Base-by-base conservation (phyloP, 2,888 invertebrate species). In the Caenorhabditis sp. region DNA sequence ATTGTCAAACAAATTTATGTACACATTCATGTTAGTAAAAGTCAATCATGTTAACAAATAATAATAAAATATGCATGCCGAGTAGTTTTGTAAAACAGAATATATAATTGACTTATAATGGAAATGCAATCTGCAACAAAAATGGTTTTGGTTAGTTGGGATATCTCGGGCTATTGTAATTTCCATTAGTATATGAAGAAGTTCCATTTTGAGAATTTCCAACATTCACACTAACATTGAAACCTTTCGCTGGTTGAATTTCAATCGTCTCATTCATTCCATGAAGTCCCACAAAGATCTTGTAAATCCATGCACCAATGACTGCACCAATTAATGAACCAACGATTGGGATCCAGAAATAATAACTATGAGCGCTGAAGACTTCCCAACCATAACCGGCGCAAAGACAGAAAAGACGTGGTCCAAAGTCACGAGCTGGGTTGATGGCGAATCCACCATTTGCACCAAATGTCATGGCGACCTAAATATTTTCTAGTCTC, bases 391-490 rank as follows among this genome's bases (percentile, higher is more conserved):
- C 87, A 59, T 84, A 84, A 56, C 86, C 86, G 20, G 83, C 80
- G 56, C 82, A 82, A 14, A 87, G 77, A 54, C 80, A 76, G 78
- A 85, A 84, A 26, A 87, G 76, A 38, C 87, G 78, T 50, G 87
- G 87, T 54, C 86, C 85, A 36, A 87, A 79, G 62, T 87, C 87
- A 59, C 91, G 85, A 50, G 91, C 91, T 1, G 91, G 91, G 84
- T 91, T 91, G 72, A 91, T 89, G 31, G 91, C 90, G 74, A 90
- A 91, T 26, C 91, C 91, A 76, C 90, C 90, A 85, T 91, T 91
- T 59, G 88, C 87, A 14, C 90, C 91, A 70, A 90, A 90, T 10
- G 90, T 82, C 83, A 85, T 83, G 1, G 85, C 83, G 49, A 85
- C 83, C 84, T 79, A n/a, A n/a, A n/a, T n/a, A n/a, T n/a, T n/a